Base-by-base conservation (phyloP, 2,888 invertebrate genomes). In the Blera fallax region DNA sequence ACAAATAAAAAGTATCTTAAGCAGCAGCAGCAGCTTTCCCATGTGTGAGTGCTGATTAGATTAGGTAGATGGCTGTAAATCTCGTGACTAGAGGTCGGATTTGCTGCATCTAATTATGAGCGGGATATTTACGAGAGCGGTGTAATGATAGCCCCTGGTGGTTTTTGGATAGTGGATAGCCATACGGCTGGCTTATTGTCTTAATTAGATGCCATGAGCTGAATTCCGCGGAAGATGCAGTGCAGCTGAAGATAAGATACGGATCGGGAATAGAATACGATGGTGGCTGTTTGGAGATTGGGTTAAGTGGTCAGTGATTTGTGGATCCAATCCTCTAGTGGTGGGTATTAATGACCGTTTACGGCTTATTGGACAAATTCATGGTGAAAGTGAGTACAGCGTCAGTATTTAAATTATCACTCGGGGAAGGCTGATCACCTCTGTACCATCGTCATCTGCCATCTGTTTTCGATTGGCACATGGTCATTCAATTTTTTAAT, bases 61-160 rank as follows among this genome's bases (percentile, higher is more conserved):
- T 74, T 74, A 74, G 56, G 54, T 52, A 37, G 37, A 67, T 62
- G 29, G 50, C 40, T 48, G 27, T 78, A 62, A 62, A 52, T 78
- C 70, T 70, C 62, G 32, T 70, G 60, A 52, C 21, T 29, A 8
- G 14, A 56, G 64, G 64, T 18, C 8, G 34, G 37, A 79, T 64
- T 72, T 56, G 64, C 21, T 64, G 79, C 64, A 72, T 64, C 79
- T 72, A 72, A 72, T 72, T 72, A 72, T 64, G 79, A 79, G 56
- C 34, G 24, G 2, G 67, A 62, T 64, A 65, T 80, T 65, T 73
- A 73, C 50, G 64, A 50, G 54, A 11, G 7, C 69, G n/a, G n/a
- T 24, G 5, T 52, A 52, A 79, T 56, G 64, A 79, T 79, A 72
- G 48, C 62, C 79, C 64, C 56, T 37, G 65, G 27, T 40, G 14